Conservation (phyloP, 2,797 vertebrate genomes). For the Pipistrellus pipistrellus region DNA sequence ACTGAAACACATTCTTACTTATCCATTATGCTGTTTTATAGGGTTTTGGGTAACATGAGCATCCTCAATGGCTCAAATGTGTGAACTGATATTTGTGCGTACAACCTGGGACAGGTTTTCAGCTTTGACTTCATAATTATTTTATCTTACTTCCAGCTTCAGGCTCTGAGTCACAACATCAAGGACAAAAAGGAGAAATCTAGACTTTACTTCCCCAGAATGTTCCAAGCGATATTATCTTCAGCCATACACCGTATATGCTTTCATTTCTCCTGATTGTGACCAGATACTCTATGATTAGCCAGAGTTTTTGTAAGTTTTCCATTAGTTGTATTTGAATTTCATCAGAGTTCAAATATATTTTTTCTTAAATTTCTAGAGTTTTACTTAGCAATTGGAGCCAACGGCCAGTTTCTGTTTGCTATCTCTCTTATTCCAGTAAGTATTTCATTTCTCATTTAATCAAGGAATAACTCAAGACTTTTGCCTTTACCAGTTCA, state of each 20-base stretch:
- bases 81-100: background rate
- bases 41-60: background rate
- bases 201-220: background rate
- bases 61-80: background rate
- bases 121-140: background rate
- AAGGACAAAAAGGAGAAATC: background rate
- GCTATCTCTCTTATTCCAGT: background rate
- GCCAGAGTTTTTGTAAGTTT: background rate
- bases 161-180: background rate
- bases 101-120: background rate
- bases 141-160: background rate
- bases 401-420: background rate
- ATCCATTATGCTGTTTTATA: background rate
- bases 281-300: background rate
- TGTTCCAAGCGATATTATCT: background rate
- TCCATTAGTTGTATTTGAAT: background rate
- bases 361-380: background rate
- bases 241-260: background rate
- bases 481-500: background rate
- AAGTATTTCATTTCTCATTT: slow-evolving; percentile 5
- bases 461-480: background rate
- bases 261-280: background rate
- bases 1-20: background rate
- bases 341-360: background rate
- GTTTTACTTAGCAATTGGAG: background rate